Conservation (phyloP, 1,140 invertebrate genomes). For the Hermetia illucens region DNA sequence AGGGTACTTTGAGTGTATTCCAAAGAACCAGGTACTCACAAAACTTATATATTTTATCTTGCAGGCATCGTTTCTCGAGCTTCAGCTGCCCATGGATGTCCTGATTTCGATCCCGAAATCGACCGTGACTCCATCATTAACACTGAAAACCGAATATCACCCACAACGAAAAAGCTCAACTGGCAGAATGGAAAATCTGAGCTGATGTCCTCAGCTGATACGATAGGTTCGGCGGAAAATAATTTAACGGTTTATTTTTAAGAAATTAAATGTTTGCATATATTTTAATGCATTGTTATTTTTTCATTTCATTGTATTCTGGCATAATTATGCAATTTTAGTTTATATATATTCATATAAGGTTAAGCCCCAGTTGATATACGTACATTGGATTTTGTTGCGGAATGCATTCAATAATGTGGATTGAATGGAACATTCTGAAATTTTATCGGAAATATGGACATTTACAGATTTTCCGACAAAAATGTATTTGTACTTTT, state of each 20-base stretch:
- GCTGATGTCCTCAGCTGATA: constrained; percentile 20
- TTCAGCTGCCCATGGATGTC: constrained; percentile 20
- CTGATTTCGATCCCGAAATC: constrained; percentile 27
- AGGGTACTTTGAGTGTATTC: not conserved
- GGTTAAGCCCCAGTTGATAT: no score
- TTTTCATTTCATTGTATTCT: no score
- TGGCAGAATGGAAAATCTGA: constrained; percentile 13
- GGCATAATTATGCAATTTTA: no score
- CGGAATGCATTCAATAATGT: no score
- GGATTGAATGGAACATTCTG: no score
- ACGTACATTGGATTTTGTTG: no score
- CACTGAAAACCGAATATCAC: constrained; percentile 13
- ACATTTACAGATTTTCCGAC: no score
- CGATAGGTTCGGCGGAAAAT: constrained; percentile 29
- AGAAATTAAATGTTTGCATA: not conserved
- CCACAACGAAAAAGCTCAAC: constrained; percentile 18
- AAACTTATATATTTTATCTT: constrained; percentile 17
- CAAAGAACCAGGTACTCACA: not conserved
- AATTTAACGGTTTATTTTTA: constrained; percentile 27
- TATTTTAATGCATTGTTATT: not conserved
- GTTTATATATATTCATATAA: no score
- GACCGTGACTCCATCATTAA: constrained; percentile 25
- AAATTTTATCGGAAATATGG: no score
- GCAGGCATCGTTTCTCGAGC: constrained; percentile 29
- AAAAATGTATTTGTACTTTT: no score